Conservation (phyloP, 2,888 invertebrate species). For the Odontomyia ornata region DNA sequence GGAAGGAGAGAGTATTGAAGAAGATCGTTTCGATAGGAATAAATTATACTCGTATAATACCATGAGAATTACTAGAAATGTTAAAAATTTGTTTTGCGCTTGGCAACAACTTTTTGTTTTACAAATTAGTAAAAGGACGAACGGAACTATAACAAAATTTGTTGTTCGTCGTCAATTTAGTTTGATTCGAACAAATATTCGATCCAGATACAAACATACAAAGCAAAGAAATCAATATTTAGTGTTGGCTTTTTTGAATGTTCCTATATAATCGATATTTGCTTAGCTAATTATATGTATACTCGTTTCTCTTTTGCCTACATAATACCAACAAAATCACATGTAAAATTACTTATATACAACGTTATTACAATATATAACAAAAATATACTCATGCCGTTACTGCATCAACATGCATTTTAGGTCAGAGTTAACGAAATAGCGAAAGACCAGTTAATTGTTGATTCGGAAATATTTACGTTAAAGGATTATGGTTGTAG, state of each 20-base stretch:
- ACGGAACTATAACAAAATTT: background rate
- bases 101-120: background rate
- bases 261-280: background rate
- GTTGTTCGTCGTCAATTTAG: background rate
- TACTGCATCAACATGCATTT: too few relatives aligned
- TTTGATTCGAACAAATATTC: background rate
- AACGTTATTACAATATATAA: too few relatives aligned
- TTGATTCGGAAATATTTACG: too few relatives aligned
- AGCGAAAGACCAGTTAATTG: too few relatives aligned
- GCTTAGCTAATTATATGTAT: background rate
- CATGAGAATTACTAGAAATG: background rate
- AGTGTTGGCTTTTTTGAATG: background rate
- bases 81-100: background rate
- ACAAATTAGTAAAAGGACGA: background rate
- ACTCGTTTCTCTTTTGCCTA: slow-evolving; percentile 9
- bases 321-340: background rate
- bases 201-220: background rate
- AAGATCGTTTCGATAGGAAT: too few relatives aligned
- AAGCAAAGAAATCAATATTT: background rate
- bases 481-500: too few relatives aligned
- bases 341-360: too few relatives aligned
- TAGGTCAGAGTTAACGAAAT: too few relatives aligned
- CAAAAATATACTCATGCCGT: too few relatives aligned
- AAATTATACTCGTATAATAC: background rate
- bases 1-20: background rate